A percentile compares a stretch with the other conserved stretches of the same genome.
Evolutionary conservation across 92 coral and sea anemone species (phyloP).

Genomic region (Palythoa grandis): DNA sequence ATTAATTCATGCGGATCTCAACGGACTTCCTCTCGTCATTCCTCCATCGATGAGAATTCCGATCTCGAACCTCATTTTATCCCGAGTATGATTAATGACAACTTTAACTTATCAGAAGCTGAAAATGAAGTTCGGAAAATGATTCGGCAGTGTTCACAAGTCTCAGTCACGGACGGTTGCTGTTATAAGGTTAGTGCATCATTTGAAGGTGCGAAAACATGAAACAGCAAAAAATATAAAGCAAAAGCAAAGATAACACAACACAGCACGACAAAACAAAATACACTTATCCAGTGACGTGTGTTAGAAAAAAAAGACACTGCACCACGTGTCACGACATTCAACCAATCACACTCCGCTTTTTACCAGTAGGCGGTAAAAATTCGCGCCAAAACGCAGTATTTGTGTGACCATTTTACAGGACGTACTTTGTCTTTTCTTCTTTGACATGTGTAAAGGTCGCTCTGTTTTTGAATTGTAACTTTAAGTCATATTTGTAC

Average conservation of each 20-base stretch:
- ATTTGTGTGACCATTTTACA: no score
- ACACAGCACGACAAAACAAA: not conserved
- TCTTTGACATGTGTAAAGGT: no score
- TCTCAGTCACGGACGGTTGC: conserved; percentile 48
- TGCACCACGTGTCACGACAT: no score
- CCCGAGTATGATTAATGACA: conserved; percentile 51
- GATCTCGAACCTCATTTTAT: conserved; percentile 72
- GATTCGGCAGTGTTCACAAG: conserved; percentile 56
- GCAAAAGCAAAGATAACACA: not conserved
- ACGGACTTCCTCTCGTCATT: conserved; percentile 36
- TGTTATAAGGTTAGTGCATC: conserved; percentile 16
- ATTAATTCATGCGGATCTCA: conserved; percentile 27
- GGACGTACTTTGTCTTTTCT: no score
- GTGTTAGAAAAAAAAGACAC: no score
- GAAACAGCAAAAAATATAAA: no score
- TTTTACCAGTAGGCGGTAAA: no score
- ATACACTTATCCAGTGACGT: not conserved
- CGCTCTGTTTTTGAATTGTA: no score
- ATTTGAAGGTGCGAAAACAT: not conserved
- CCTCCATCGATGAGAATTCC: conserved; percentile 57
- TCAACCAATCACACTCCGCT: no score
- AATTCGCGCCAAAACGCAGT: no score
- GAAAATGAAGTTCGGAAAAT: conserved; percentile 66
- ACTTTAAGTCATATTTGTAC: no score
- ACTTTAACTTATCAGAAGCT: conserved; percentile 63